Evolutionary conservation across 2,113 vertebrate species (phyloP).

Genomic region (Paraplagusia blochii): DNA sequence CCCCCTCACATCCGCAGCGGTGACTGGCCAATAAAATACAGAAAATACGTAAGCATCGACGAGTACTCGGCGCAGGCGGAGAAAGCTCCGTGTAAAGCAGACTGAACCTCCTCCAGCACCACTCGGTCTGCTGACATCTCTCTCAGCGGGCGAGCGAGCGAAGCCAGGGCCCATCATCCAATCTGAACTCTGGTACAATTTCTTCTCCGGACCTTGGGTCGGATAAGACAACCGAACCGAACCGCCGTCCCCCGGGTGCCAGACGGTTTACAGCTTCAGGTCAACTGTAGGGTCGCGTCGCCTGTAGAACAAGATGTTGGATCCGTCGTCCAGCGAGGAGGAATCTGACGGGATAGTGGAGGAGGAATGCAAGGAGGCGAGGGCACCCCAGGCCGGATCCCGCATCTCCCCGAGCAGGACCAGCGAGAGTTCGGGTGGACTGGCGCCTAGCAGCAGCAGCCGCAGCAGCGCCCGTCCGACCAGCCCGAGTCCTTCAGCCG

Average conservation of each 20-base stretch:
- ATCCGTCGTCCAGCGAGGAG: constrained; percentile 95
- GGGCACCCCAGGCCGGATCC: constrained; percentile 82
- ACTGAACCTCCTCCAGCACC: constrained; percentile 66
- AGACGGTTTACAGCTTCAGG: constrained; percentile 15
- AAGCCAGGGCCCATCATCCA: constrained; percentile 41
- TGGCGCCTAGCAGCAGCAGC: constrained; percentile 79
- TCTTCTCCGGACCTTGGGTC: constrained; percentile 13
- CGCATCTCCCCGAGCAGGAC: constrained; percentile 89
- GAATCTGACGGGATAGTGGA: constrained; percentile 93
- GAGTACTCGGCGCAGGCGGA: constrained; percentile 79
- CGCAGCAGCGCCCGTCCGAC: constrained; percentile 81
- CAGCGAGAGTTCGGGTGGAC: constrained; percentile 84
- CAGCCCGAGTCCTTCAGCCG: constrained; percentile 88
- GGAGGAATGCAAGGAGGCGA: constrained; percentile 88
- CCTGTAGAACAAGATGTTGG: constrained; percentile 80
- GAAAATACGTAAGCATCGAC: constrained; percentile 84
- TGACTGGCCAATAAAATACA: constrained; percentile 83
- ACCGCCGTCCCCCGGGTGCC: background rate
- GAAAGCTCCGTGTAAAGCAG: constrained; percentile 71
- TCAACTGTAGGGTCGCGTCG: constrained; percentile 20
- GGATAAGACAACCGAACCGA: constrained; percentile 14
- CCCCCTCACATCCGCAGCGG: constrained; percentile 70
- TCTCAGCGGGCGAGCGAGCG: constrained; percentile 44
- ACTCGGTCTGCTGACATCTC: constrained; percentile 73
- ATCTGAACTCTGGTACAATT: constrained; percentile 31